These are phyloP conservation scores for Tricholauxania praeusta DNA, from an alignment of 2,888 invertebrate genomes.

Conservation along the genomic window DNA sequence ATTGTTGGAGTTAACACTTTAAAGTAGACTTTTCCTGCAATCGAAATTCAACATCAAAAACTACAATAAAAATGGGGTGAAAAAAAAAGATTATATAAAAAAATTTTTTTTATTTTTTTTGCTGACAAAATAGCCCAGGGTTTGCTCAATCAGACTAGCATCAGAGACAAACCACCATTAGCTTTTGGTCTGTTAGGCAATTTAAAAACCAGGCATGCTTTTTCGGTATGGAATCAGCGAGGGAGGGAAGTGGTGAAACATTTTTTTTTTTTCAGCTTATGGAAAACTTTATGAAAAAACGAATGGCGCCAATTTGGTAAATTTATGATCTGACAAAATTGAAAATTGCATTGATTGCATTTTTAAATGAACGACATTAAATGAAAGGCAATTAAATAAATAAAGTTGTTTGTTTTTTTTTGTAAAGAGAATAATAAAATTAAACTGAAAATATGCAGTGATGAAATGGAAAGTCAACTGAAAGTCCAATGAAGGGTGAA, in stretches of 20 bases:
- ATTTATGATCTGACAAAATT: constrained; percentile 25
- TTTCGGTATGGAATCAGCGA: too few relatives aligned
- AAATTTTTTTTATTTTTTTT: background rate
- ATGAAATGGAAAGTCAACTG: too few relatives aligned
- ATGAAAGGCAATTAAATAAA: constrained; percentile 18
- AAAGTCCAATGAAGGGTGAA: too few relatives aligned
- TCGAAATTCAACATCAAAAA: background rate
- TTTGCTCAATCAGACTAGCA: background rate
- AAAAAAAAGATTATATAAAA: background rate
- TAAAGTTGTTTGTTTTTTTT: background rate
- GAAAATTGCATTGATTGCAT: constrained; percentile 27
- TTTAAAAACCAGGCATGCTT: background rate
- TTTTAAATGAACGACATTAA: constrained; percentile 10
- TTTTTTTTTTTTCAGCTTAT: too few relatives aligned
- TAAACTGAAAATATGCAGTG: too few relatives aligned
- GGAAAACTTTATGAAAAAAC: background rate
- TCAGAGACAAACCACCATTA: background rate
- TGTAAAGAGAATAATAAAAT: too few relatives aligned
- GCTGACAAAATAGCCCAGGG: background rate
- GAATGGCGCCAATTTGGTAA: constrained; percentile 8
- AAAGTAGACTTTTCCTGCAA: background rate
- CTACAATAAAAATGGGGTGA: background rate
- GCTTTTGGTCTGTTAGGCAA: constrained; percentile 9
- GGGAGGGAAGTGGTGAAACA: too few relatives aligned
- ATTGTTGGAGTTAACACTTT: constrained; percentile 24